phyloP scores from a whole-genome alignment of 2,888 invertebrate genomes.

The Griposia aprilina region DNA sequence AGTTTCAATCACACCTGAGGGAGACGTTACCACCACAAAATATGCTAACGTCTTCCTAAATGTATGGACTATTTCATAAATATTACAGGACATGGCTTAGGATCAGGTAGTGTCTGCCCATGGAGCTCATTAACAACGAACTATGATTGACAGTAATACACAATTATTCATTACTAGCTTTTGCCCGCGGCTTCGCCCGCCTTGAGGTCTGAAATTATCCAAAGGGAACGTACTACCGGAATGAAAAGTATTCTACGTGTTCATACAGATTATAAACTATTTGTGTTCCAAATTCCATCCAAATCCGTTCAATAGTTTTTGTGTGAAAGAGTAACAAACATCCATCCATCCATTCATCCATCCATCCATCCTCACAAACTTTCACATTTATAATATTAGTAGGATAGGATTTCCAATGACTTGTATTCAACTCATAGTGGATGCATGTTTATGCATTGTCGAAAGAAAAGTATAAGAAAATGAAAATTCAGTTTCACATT shows the following conservation, averaged over 20 bases:
- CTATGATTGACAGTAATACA: neutral
- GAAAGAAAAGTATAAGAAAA: neutral
- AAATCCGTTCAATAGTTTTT: no score
- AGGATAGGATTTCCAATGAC: neutral
- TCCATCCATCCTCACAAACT: no score
- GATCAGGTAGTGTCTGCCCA: neutral
- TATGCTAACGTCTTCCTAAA: slow-evolving; percentile 3
- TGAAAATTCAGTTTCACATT: neutral
- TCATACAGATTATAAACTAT: no score
- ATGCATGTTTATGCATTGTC: neutral
- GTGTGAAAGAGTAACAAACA: no score
- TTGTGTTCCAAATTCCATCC: no score
- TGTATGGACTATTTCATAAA: slow-evolving; percentile 8
- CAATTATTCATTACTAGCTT: no score
- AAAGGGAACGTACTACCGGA: no score
- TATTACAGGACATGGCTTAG: neutral
- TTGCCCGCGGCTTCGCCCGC: no score
- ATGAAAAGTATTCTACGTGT: no score
- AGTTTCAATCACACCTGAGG: slow-evolving; percentile 36
- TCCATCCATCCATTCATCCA: no score
- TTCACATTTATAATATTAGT: no score
- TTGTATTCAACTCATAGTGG: neutral
- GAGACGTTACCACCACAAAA: slow-evolving; percentile 14
- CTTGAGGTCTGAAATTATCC: no score
- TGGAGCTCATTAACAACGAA: neutral